Percentiles rank a stretch among this genome's conserved stretches.
These are phyloP conservation scores for Neoscelio sp. DNA, from an alignment of 2,888 invertebrate species.

Conservation along the genomic window DNA sequence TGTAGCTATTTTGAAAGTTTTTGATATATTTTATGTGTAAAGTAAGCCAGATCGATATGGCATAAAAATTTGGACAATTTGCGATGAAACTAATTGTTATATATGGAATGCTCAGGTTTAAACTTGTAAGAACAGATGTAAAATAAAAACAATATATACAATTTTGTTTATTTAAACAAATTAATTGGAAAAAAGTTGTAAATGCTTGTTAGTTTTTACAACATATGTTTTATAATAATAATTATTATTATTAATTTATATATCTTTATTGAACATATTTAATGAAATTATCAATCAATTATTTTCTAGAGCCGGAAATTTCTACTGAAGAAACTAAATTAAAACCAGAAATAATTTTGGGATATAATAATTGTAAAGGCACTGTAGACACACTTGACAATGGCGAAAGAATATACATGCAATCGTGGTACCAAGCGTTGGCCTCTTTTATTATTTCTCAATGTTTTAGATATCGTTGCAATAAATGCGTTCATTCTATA, in stretches of 20 bases:
- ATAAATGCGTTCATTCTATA: background rate
- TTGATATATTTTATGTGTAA: background rate
- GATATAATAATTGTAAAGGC: conserved; percentile 4
- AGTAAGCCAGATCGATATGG: background rate
- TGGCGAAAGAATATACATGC: conserved; percentile 2
- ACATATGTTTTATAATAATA: no score
- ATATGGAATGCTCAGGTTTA: no score
- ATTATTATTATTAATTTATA: background rate
- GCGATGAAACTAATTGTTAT: no score
- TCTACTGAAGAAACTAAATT: background rate
- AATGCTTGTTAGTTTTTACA: no score
- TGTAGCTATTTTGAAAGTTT: background rate
- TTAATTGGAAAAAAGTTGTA: no score
- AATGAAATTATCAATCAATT: no score
- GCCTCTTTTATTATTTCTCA: background rate
- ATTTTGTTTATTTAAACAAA: no score
- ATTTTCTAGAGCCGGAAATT: background rate
- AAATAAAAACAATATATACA: no score
- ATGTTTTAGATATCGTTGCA: background rate
- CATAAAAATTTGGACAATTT: no score
- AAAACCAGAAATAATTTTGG: conserved; percentile 10
- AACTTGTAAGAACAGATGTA: no score
- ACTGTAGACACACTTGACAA: background rate
- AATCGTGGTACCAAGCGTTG: background rate
- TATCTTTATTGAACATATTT: no score